Conservation (phyloP, 92 coral and sea anemone genomes). For the Bergia puertoricense region DNA sequence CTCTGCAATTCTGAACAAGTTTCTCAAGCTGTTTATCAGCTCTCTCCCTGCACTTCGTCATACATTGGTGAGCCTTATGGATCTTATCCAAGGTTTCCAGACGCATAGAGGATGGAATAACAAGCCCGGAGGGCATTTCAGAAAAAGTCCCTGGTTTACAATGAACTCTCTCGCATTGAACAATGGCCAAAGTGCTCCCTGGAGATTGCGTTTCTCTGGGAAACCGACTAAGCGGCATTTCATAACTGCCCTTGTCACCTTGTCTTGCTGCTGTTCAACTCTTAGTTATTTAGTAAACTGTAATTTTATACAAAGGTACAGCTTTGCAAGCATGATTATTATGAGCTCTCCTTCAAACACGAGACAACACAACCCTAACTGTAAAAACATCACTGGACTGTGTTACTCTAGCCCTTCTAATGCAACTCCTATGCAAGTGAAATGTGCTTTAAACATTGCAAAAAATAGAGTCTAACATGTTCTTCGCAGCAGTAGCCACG, state of each 20-base stretch:
- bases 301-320: too few relatives aligned
- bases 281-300: neutral
- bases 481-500: too few relatives aligned
- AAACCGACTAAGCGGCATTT: slow-evolving; percentile 45
- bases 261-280: slow-evolving; percentile 5
- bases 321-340: too few relatives aligned
- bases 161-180: slow-evolving; percentile 22
- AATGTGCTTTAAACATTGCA: too few relatives aligned
- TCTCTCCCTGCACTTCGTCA: slow-evolving; percentile 35
- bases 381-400: too few relatives aligned
- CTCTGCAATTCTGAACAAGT: slow-evolving; percentile 26
- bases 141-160: slow-evolving; percentile 18
- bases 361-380: too few relatives aligned
- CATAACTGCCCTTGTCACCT: neutral
- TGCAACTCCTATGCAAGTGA: too few relatives aligned
- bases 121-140: slow-evolving; percentile 31
- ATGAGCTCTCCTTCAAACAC: too few relatives aligned
- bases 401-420: too few relatives aligned
- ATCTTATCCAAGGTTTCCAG: slow-evolving; percentile 34
- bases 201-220: slow-evolving; percentile 47
- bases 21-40: slow-evolving; percentile 38
- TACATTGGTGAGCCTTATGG: slow-evolving; percentile 35
- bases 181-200: slow-evolving; percentile 28
- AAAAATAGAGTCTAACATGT: too few relatives aligned
- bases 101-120: slow-evolving; percentile 28